Base-by-base conservation (phyloP, 1,140 invertebrate species). In the Manduca sexta region DNA sequence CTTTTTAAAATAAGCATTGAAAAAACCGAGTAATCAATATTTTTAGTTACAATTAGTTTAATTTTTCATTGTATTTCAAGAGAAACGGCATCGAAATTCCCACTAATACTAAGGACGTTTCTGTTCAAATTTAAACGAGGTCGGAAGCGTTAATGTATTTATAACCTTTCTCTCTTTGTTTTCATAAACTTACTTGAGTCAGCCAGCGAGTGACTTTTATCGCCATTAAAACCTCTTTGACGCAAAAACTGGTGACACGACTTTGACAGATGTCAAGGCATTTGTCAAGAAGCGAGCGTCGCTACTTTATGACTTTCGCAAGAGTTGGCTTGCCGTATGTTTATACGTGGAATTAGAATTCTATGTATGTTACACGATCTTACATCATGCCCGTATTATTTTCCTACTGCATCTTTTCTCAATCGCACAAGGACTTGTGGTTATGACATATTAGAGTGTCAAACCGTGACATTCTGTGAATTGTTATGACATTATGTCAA, bases 211-310 rank as follows among this genome's bases (percentile, higher is more conserved):
- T n/a, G n/a, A n/a, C 12, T 10, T 31, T 31, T 31, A 31, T 31
- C 12, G 30, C 30, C 12, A 8, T 10, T 41, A 21, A 21, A 41
- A 41, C n/a, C 39, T 21, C 10, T 21, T 41, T 17, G 4, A 21
- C 17, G 30, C 13, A 30, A 10, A 33, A 40, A 40, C 16, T 14
- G 12, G 14, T 49, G 42, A 34, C 42, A 44, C 41, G 41, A 47
- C 50, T 31, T 49, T 52, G 35, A 51, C 46, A 35, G 21, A 45
- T 55, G 17, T 46, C 37, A 37, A 41, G 40, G 45, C 18, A 16
- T 18, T 6, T 17, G n/a, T 5, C 26, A 21, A 7, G 21, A 29
- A 13, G 26, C 41, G 12, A 29, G 26, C 26, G 7, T 12, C 21
- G 30, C 41, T 11, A 43, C 4, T 3, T 26, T 26, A n/a, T 26